Evolutionary conservation across 2,888 invertebrate species (phyloP).

Genomic region (Linyphia triangularis): DNA sequence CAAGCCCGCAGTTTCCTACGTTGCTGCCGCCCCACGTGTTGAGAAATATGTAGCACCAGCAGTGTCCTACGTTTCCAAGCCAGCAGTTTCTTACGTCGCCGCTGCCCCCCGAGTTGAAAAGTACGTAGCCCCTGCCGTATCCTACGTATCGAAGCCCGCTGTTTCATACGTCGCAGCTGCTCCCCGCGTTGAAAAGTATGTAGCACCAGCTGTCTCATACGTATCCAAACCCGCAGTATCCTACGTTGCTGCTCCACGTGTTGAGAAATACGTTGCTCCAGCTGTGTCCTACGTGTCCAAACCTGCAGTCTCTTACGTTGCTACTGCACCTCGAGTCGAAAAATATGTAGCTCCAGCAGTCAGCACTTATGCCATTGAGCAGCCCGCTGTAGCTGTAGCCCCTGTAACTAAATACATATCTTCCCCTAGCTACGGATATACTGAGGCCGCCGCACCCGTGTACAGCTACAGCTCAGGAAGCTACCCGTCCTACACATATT

Average conservation of each 20-base stretch:
- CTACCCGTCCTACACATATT: constrained; percentile 62
- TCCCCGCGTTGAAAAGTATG: constrained; percentile 19
- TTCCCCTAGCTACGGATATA: constrained; percentile 6
- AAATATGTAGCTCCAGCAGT: constrained; percentile 22
- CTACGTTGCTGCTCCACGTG: constrained; percentile 34
- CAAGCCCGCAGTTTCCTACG: background rate
- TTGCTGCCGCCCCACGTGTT: background rate
- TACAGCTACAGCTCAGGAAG: constrained; percentile 41
- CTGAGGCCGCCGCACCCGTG: constrained; percentile 1
- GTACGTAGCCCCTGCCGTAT: constrained; percentile 30
- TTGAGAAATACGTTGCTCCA: constrained; percentile 1
- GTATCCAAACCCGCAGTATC: constrained; percentile 11
- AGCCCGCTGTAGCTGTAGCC: constrained; percentile 5
- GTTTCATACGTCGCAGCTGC: background rate
- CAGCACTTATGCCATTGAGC: constrained; percentile 21
- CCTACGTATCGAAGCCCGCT: constrained; percentile 17
- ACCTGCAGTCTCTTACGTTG: constrained; percentile 20
- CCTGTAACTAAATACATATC: constrained; percentile 30
- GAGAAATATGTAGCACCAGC: constrained; percentile 14
- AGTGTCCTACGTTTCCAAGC: constrained; percentile 30
- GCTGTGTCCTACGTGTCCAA: constrained; percentile 33
- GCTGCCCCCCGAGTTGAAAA: constrained; percentile 15
- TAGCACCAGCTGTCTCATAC: constrained; percentile 22
- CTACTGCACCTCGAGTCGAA: background rate
- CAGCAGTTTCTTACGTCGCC: constrained; percentile 10